Evolutionary conservation across 2,113 vertebrate genomes (phyloP).

Genomic region (Passer montanus): DNA sequence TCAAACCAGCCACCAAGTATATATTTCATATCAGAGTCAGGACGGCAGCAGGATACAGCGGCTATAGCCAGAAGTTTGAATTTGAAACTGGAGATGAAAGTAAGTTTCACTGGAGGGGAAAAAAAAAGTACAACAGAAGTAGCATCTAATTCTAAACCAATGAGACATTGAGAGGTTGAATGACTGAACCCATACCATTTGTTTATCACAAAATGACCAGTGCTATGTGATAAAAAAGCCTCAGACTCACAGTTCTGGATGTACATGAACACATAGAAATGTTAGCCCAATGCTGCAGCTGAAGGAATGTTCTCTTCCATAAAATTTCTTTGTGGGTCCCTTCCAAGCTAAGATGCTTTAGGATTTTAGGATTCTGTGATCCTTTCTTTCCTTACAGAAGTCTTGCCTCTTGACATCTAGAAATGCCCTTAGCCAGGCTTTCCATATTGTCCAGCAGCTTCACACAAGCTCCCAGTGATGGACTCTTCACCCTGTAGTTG

Average conservation of each 20-base stretch:
- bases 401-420: not conserved
- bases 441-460: not conserved
- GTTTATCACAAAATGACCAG: not conserved
- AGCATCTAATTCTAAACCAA: not conserved
- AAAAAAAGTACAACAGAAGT: not conserved
- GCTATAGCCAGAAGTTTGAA: conserved; percentile 93
- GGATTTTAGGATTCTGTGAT: not conserved
- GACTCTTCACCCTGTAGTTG: not conserved
- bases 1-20: conserved; percentile 92
- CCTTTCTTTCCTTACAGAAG: not conserved
- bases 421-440: not conserved
- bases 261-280: not conserved
- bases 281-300: not conserved
- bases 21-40: conserved; percentile 91
- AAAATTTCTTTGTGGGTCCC: not conserved
- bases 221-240: not conserved
- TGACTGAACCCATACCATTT: not conserved
- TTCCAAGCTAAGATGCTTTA: not conserved
- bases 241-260: not conserved
- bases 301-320: not conserved
- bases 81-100: conserved; percentile 95
- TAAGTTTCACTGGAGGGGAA: conserved; percentile 72
- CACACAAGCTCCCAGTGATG: not conserved
- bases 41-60: conserved; percentile 87
- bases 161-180: not conserved